phyloP scores from a whole-genome alignment of 2,888 invertebrate genomes.

The Brachyptera risi region DNA sequence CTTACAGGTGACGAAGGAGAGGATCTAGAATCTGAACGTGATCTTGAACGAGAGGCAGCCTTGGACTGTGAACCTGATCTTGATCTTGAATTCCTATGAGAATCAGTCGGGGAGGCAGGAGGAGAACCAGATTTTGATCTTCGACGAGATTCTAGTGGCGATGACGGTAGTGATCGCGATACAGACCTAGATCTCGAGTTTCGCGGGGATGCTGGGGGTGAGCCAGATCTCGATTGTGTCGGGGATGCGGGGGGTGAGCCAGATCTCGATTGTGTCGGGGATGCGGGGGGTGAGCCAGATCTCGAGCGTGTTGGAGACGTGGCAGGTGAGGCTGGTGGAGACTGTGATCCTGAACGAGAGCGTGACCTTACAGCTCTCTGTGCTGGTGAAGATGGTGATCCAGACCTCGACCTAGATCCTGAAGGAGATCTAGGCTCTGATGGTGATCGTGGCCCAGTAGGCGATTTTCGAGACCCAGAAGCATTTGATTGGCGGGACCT shows the following conservation, averaged over 20 bases:
- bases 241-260: neutral
- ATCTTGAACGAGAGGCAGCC: constrained; percentile 27
- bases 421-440: constrained; percentile 19
- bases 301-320: neutral
- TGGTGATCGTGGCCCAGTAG: neutral
- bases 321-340: neutral
- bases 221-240: constrained; percentile 3
- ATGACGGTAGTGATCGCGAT: constrained; percentile 35
- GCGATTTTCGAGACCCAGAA: constrained; percentile 20
- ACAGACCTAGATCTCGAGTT: constrained; percentile 35
- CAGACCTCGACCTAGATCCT: constrained; percentile 13
- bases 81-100: constrained; percentile 30
- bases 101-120: constrained; percentile 25
- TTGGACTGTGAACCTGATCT: constrained; percentile 24
- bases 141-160: constrained; percentile 34
- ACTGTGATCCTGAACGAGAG: constrained; percentile 10
- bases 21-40: constrained; percentile 36
- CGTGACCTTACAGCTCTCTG: neutral
- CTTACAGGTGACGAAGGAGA: constrained; percentile 5
- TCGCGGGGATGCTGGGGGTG: constrained; percentile 26
- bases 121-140: constrained; percentile 37
- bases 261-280: neutral
- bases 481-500: constrained; percentile 2
- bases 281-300: neutral
- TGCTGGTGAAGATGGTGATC: neutral